These are phyloP conservation scores for Hippocampus comes DNA, from an alignment of 2,113 vertebrate species.

Conservation along the genomic window DNA sequence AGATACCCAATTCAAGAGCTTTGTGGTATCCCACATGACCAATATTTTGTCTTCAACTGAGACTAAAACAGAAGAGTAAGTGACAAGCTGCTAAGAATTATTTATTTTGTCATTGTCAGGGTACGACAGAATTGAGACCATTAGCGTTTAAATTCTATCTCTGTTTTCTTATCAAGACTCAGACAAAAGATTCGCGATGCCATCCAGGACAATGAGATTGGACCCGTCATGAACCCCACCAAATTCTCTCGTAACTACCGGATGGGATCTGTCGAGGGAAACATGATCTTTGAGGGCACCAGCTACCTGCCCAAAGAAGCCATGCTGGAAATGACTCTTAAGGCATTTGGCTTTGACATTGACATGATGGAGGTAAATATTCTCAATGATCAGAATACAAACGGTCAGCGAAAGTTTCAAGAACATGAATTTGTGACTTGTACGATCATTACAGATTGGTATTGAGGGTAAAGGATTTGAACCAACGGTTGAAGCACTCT, in stretches of 20 bases:
- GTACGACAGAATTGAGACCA: not conserved
- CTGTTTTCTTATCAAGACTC: constrained; percentile 67
- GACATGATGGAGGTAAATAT: constrained; percentile 88
- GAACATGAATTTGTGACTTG: not conserved
- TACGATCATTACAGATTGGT: constrained; percentile 75
- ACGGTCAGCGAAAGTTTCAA: not conserved
- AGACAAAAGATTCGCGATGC: constrained; percentile 74
- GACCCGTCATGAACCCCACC: constrained; percentile 72
- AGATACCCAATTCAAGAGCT: constrained; percentile 85
- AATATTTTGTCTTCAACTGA: constrained; percentile 85
- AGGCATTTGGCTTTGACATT: constrained; percentile 74
- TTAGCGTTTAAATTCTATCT: not conserved
- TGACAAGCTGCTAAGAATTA: not conserved
- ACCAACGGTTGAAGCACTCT: constrained; percentile 85
- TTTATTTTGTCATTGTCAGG: not conserved
- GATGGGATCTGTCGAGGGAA: constrained; percentile 79
- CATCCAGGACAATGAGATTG: constrained; percentile 75
- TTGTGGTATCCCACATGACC: constrained; percentile 82
- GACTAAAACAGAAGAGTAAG: constrained; percentile 76
- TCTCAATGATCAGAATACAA: not conserved
- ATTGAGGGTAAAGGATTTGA: constrained; percentile 88
- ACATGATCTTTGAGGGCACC: constrained; percentile 84
- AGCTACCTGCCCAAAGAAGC: constrained; percentile 84
- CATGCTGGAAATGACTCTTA: constrained; percentile 88
- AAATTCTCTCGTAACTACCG: constrained; percentile 86